Percentiles rank a stretch among this genome's conserved stretches.
Evolutionary conservation across 1,140 invertebrate genomes (phyloP).

Genomic region (Hypsibius dujardini): DNA sequence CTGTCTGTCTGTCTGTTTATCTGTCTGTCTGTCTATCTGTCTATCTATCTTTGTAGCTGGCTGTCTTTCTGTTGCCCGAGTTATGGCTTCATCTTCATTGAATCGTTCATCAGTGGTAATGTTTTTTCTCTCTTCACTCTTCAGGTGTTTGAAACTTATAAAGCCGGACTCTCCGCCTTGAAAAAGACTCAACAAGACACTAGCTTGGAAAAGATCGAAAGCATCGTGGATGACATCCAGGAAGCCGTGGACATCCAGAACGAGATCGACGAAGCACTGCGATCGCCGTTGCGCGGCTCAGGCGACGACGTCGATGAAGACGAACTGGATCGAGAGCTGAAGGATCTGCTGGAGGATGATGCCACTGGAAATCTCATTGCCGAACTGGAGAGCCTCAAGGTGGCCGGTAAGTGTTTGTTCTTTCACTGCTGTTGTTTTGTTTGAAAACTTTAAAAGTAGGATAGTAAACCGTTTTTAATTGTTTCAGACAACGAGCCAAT

Average conservation of each 20-base stretch:
- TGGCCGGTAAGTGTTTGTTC: not conserved
- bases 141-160: slow-evolving; percentile 35
- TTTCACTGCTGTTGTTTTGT: too few species aligned
- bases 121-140: too few species aligned
- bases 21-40: too few species aligned
- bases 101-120: too few species aligned
- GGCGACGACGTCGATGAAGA: not conserved
- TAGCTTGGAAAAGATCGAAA: slow-evolving; percentile 35
- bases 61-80: too few species aligned
- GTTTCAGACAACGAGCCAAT: too few species aligned
- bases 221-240: slow-evolving; percentile 36
- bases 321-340: slow-evolving; percentile 1
- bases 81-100: too few species aligned
- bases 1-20: too few species aligned
- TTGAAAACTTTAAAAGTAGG: too few species aligned
- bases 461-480: too few species aligned
- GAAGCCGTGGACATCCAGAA: slow-evolving; percentile 25
- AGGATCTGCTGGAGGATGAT: not conserved
- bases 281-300: not conserved
- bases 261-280: not conserved
- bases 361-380: not conserved
- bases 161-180: slow-evolving; percentile 36
- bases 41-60: too few species aligned
- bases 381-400: not conserved
- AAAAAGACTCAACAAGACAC: slow-evolving; percentile 35